These are phyloP conservation scores for Brachionus koreanus DNA, from an alignment of 1,140 invertebrate species.

Conservation along the genomic window DNA sequence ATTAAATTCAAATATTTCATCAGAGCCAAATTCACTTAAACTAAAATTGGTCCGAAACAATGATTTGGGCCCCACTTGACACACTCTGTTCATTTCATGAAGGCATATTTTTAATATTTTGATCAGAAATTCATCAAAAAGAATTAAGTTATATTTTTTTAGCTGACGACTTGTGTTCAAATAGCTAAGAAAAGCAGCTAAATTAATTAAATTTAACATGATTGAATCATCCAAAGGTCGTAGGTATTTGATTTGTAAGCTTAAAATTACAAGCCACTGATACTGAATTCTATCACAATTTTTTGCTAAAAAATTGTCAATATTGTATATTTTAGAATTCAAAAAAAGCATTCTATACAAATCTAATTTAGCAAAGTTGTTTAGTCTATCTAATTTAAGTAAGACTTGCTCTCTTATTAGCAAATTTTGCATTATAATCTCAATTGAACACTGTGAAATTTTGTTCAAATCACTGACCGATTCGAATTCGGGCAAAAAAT, in stretches of 20 bases:
- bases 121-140: background rate
- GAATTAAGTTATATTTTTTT: background rate
- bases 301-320: background rate
- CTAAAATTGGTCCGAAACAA: background rate
- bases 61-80: background rate
- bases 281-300: background rate
- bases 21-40: background rate
- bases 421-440: slow-evolving; percentile 1
- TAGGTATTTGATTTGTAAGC: slow-evolving; percentile 8
- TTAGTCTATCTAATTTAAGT: background rate
- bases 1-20: slow-evolving; percentile 4
- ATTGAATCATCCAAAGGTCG: slow-evolving; percentile 10
- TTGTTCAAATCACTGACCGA: background rate
- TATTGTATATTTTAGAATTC: background rate
- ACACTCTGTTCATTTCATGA: background rate
- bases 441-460: background rate
- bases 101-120: background rate
- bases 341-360: background rate
- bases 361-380: background rate
- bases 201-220: background rate
- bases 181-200: background rate
- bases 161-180: background rate
- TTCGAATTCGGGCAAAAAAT: background rate
- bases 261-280: background rate
- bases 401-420: background rate